Conservation (phyloP, 1,140 invertebrate species). For the Drosophila bifasciata region DNA sequence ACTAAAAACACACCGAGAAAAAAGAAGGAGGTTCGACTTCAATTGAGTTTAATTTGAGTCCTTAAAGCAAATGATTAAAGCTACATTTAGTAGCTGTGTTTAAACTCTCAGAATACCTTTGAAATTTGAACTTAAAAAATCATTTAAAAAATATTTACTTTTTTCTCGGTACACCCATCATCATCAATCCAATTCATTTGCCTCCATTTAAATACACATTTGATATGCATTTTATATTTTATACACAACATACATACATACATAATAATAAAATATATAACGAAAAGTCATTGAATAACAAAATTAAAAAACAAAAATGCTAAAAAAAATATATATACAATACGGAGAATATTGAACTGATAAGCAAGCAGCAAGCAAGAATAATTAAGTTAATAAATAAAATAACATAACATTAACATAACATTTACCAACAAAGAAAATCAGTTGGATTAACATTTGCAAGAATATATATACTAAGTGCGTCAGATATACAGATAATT, state of each 20-base stretch:
- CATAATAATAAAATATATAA: conserved; percentile 12
- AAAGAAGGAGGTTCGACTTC: too few relatives aligned
- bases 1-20: too few relatives aligned
- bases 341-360: conserved; percentile 78
- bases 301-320: conserved; percentile 23
- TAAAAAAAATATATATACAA: conserved; percentile 40
- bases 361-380: conserved; percentile 72
- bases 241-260: conserved; percentile 49
- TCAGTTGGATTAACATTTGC: conserved; percentile 1
- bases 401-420: too few relatives aligned
- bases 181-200: conserved; percentile 17
- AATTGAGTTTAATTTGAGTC: too few relatives aligned
- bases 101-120: too few relatives aligned
- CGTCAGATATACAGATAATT: conserved; percentile 64
- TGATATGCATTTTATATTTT: conserved; percentile 78
- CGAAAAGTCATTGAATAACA: conserved; percentile 21
- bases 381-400: conserved; percentile 49
- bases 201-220: conserved; percentile 53
- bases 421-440: conserved; percentile 43
- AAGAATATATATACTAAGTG: conserved; percentile 35
- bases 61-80: too few relatives aligned
- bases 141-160: too few relatives aligned
- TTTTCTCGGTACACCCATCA: not conserved
- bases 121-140: too few relatives aligned
- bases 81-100: too few relatives aligned